These are phyloP conservation scores for Drosophila dives DNA, from an alignment of 2,888 invertebrate species.

Conservation along the genomic window DNA sequence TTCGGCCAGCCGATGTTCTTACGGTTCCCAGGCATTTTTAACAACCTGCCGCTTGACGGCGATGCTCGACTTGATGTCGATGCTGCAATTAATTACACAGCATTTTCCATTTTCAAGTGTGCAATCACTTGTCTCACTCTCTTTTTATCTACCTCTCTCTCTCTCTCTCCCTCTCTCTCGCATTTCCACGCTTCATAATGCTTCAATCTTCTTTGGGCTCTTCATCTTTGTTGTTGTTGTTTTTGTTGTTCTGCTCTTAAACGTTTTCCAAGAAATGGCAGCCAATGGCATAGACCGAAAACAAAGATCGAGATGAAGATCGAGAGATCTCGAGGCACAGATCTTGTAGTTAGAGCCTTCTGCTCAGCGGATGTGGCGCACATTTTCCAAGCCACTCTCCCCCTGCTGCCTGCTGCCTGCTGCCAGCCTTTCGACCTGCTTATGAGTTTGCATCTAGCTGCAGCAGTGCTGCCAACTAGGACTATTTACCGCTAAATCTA, in stretches of 20 bases:
- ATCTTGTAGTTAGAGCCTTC: constrained; percentile 45
- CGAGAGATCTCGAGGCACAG: constrained; percentile 22
- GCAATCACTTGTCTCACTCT: constrained; percentile 17
- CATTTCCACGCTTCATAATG: constrained; percentile 61
- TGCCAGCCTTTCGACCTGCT: constrained; percentile 6
- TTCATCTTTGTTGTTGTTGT: constrained; percentile 45
- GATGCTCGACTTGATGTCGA: constrained; percentile 20
- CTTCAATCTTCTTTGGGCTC: constrained; percentile 43
- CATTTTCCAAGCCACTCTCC: constrained; percentile 52
- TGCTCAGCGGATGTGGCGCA: constrained; percentile 70
- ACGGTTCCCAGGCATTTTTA: constrained; percentile 53
- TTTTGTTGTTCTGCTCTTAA: constrained; percentile 60
- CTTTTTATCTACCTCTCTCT: constrained; percentile 12
- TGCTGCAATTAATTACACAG: constrained; percentile 77
- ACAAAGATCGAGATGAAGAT: constrained; percentile 27
- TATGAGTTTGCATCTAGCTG: neutral
- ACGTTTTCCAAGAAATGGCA: constrained; percentile 74
- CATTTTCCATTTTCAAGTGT: constrained; percentile 76
- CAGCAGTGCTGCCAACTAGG: neutral
- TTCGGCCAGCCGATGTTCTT: constrained; percentile 19
- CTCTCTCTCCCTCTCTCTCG: constrained; percentile 4
- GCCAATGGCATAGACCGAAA: constrained; percentile 57
- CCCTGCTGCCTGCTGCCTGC: constrained; percentile 9
- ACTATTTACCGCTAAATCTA: neutral
- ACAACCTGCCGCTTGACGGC: constrained; percentile 43